These are phyloP conservation scores for Salvelinus sp. DNA, from an alignment of 2,113 vertebrate species.

Conservation along the genomic window DNA sequence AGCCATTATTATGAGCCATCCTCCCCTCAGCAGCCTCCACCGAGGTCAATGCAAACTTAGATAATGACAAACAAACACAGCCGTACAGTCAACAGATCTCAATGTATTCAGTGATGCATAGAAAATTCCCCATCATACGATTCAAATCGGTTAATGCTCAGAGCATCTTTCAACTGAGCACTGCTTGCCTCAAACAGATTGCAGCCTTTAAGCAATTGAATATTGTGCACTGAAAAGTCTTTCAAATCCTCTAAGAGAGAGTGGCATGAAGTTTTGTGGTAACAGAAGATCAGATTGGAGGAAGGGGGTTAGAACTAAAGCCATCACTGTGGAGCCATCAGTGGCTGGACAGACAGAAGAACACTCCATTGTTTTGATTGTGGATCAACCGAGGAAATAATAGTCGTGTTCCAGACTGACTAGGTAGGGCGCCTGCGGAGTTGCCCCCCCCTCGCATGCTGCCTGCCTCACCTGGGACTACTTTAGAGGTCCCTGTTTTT, in stretches of 20 bases:
- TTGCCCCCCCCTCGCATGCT: too few species aligned
- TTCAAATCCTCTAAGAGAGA: conserved; percentile 16
- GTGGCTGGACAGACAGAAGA: neutral
- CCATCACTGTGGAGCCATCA: too few species aligned
- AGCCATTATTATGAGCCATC: conserved; percentile 48
- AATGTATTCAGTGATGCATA: conserved; percentile 23
- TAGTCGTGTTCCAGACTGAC: too few species aligned
- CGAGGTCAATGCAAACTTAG: conserved; percentile 50
- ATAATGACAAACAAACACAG: conserved; percentile 44
- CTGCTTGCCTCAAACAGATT: conserved; percentile 20
- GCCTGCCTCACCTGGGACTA: too few species aligned
- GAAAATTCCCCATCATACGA: conserved; percentile 5
- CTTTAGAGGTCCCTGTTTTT: too few species aligned
- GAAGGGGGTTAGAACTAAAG: neutral
- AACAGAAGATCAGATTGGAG: conserved; percentile 23
- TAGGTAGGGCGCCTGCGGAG: too few species aligned
- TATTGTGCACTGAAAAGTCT: conserved; percentile 26
- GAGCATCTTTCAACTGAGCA: conserved; percentile 22
- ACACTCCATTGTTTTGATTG: neutral
- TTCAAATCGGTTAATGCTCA: conserved; percentile 38
- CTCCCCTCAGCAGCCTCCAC: too few species aligned
- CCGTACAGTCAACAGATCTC: conserved; percentile 40
- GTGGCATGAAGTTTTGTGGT: neutral
- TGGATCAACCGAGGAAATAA: too few species aligned
- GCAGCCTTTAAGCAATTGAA: conserved; percentile 27